Evolutionary conservation across 1,140 invertebrate genomes (phyloP), one percentile per base, ranked within the genome.

Genomic region (Stenopsyche tienmushanensis): DNA sequence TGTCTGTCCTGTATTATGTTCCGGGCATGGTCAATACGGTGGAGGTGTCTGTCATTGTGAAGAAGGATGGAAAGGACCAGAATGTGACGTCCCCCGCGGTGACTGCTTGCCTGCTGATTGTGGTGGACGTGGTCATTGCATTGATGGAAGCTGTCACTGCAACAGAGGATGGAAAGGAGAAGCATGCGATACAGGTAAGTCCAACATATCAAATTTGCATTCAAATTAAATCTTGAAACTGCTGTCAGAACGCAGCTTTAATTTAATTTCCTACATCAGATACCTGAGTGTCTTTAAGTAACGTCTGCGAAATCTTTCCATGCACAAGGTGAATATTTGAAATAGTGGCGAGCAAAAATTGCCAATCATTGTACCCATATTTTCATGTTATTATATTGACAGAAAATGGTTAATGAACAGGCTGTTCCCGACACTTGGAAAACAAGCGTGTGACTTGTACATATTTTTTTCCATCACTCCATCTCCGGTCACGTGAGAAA

Each of bases 1-100:
- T 80, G 88, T 97, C n/a, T 99, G 97, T 82, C 97, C 97, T 26
- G 92, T 97, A 1, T 82, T 98, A 55, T 99, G 97, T 81, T 96
- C 93, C 66, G 94, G 92, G 62, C 94, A 98, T 74, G 97, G 97
- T 21, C 89, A 94, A 72, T 99, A 98, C 76, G 90, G 93, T 20
- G 93, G 93, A 50, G 97, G 97, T 15, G 81, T 94, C 68, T 99
- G 97, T 80, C 90, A 95, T 73, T 99, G 97, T 78, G 93, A 96
- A 77, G 90, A 94, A 72, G 95, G 96, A 45, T 99, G 93, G 92
- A 97, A 97, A 82, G 97, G 97, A 25, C 84, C 88, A 18, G 95
- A 98, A 81, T 99, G 97, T 79, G 93, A 96, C 77, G 86, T 97
- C 64, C 92, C 93, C 25, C 88, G 91, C 66, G 85, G 87, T 66